Percentiles rank a stretch among this genome's conserved stretches.
Conservation (phyloP, 2,888 invertebrate species). For the Microctonus hyperodae region DNA sequence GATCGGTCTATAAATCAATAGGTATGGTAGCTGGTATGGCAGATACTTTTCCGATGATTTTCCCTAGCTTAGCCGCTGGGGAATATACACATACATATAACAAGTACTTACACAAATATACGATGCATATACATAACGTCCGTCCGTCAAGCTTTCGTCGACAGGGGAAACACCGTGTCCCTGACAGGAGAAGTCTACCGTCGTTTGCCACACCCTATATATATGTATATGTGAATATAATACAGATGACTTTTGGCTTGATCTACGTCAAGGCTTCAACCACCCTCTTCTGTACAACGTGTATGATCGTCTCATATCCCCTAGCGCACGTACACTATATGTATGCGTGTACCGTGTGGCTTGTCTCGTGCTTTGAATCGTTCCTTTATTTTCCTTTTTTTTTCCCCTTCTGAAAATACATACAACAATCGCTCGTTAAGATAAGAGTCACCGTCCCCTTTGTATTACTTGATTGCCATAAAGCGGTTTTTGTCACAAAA, state of each 20-base stretch:
- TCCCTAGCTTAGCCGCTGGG: constrained; percentile 24
- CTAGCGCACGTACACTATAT: constrained; percentile 3
- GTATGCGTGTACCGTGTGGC: constrained; percentile 15
- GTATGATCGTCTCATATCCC: constrained; percentile 21
- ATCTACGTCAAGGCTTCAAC: constrained; percentile 22
- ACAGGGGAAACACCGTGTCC: constrained; percentile 4
- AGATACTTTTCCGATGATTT: constrained; percentile 34
- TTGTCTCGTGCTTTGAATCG: constrained; percentile 29
- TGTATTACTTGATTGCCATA: constrained; percentile 44
- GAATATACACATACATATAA: neutral
- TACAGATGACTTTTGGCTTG: constrained; percentile 33
- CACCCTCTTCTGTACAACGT: constrained; percentile 8
- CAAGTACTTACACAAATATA: constrained; percentile 8
- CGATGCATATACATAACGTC: constrained; percentile 30
- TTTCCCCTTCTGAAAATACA: constrained; percentile 35
- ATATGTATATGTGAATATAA: neutral
- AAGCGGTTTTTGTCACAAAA: constrained; percentile 25
- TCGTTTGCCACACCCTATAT: constrained; percentile 7
- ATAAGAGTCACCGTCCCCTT: constrained; percentile 39
- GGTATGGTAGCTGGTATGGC: constrained; percentile 28
- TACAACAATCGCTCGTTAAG: constrained; percentile 48
- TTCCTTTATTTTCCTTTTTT: constrained; percentile 11
- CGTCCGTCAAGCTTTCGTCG: constrained; percentile 38
- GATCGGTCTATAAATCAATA: constrained; percentile 42
- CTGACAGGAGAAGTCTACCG: neutral